These are phyloP conservation scores for Pogona vitticeps DNA, from an alignment of 2,113 vertebrate species.

Conservation along the genomic window DNA sequence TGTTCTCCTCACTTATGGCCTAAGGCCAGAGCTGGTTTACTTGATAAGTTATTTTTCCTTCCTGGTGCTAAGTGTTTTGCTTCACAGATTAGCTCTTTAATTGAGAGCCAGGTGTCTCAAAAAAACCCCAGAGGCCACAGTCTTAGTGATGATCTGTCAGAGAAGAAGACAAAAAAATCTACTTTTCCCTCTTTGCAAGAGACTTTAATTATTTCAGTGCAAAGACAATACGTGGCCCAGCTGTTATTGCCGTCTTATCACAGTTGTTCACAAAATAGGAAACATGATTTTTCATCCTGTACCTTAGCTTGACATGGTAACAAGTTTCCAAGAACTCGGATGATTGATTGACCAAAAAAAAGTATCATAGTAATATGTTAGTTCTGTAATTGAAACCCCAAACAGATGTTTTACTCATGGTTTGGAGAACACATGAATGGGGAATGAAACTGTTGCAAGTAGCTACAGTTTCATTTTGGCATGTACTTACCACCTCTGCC, in stretches of 20 bases:
- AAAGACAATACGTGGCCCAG: background rate
- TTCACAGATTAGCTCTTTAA: constrained; percentile 61
- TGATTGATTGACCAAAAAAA: background rate
- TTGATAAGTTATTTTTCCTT: constrained; percentile 50
- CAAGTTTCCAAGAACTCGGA: constrained; percentile 4
- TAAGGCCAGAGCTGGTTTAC: constrained; percentile 49
- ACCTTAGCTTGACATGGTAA: accelerated
- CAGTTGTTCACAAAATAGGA: background rate
- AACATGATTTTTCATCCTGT: background rate
- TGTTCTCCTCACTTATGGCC: constrained; percentile 13
- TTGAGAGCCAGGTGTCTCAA: constrained; percentile 62
- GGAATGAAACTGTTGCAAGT: background rate
- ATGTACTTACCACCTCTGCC: background rate
- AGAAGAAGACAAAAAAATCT: background rate
- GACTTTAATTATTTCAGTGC: background rate
- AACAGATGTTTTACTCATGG: background rate
- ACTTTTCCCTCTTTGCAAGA: background rate
- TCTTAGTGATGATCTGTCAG: constrained; percentile 44
- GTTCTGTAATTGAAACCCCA: background rate
- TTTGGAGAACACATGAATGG: background rate
- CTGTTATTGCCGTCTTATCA: constrained; percentile 12
- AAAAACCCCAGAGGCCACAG: background rate
- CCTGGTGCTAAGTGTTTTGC: constrained; percentile 49
- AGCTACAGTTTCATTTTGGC: background rate
- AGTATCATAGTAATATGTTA: accelerated